phyloP scores from a whole-genome alignment of 92 coral and sea anemone genomes.

The Actinostola sp. region DNA sequence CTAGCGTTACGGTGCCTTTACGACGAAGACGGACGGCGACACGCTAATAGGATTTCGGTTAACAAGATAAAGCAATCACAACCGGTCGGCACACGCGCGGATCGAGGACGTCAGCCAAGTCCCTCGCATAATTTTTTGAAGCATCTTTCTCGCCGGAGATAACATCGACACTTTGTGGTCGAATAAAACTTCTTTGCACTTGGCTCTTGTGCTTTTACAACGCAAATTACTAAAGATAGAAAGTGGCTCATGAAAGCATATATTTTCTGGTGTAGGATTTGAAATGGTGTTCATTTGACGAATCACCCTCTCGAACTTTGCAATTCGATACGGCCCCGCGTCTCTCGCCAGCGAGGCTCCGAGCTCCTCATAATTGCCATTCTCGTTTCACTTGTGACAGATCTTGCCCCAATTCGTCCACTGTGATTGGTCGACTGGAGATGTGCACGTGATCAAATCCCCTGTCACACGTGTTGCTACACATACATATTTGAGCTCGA shows the following conservation, averaged over 20 bases:
- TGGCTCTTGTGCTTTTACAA: no score
- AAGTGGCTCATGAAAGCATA: background rate
- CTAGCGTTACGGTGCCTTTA: slow-evolving; percentile 4
- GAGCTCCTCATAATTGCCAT: slow-evolving; percentile 41
- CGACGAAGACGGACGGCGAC: slow-evolving; percentile 36
- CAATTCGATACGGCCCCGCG: slow-evolving; percentile 28
- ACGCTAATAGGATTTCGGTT: slow-evolving; percentile 35
- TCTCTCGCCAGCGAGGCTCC: slow-evolving; percentile 75
- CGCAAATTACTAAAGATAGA: background rate
- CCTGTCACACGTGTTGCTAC: slow-evolving; percentile 72
- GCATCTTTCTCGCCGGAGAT: slow-evolving; percentile 13
- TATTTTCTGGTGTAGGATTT: background rate
- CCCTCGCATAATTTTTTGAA: slow-evolving; percentile 17
- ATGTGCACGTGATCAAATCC: slow-evolving; percentile 45
- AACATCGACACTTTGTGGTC: slow-evolving; percentile 5
- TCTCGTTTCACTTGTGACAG: slow-evolving; percentile 56
- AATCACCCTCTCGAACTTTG: slow-evolving; percentile 36
- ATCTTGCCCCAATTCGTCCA: slow-evolving; percentile 48
- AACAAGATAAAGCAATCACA: slow-evolving; percentile 13
- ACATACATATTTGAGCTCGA: slow-evolving; percentile 59
- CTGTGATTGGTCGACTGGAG: slow-evolving; percentile 57
- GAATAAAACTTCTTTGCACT: slow-evolving; percentile 7
- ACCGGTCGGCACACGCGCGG: slow-evolving; percentile 21
- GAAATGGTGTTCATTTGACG: slow-evolving; percentile 23
- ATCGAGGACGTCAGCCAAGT: slow-evolving; percentile 14